Percentiles rank a stretch among this genome's conserved stretches.
Evolutionary conservation across 2,113 vertebrate species (phyloP).

Genomic region (Cygnus buccinator): DNA sequence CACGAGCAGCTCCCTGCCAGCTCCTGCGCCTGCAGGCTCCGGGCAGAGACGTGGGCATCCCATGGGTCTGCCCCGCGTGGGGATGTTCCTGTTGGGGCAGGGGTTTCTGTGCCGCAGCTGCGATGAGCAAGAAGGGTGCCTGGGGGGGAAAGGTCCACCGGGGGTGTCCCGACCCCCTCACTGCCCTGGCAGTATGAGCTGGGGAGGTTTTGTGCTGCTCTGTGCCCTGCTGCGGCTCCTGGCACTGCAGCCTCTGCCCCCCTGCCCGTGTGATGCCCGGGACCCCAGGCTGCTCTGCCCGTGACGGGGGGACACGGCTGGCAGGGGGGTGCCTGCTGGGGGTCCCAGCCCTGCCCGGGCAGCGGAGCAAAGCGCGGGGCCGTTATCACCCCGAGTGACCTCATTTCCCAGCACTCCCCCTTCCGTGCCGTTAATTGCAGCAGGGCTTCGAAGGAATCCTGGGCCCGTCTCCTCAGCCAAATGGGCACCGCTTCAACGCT

Average conservation of each 20-base stretch:
- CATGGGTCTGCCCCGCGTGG: too few species aligned
- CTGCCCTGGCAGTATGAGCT: background rate
- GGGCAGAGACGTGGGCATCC: background rate
- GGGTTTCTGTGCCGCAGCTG: background rate
- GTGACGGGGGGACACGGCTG: too few species aligned
- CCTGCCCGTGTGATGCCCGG: background rate
- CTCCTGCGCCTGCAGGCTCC: accelerated
- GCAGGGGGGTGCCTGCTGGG: background rate
- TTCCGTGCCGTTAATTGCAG: conserved; percentile 24
- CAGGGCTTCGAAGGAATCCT: background rate
- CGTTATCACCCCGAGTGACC: conserved; percentile 52
- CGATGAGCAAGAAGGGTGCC: background rate
- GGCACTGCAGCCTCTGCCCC: background rate
- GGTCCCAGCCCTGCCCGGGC: background rate
- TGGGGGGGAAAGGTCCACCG: background rate
- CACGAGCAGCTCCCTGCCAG: background rate
- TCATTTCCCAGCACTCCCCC: conserved; percentile 44
- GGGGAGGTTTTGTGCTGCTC: background rate
- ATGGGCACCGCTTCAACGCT: conserved; percentile 11
- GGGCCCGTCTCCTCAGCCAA: conserved; percentile 11
- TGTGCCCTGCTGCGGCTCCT: background rate
- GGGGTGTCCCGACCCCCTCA: background rate
- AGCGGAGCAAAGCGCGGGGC: background rate
- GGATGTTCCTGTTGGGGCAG: background rate
- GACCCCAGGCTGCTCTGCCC: too few species aligned